phyloP scores from a whole-genome alignment of 1,140 invertebrate genomes.

The Lutraria rhynchaena region DNA sequence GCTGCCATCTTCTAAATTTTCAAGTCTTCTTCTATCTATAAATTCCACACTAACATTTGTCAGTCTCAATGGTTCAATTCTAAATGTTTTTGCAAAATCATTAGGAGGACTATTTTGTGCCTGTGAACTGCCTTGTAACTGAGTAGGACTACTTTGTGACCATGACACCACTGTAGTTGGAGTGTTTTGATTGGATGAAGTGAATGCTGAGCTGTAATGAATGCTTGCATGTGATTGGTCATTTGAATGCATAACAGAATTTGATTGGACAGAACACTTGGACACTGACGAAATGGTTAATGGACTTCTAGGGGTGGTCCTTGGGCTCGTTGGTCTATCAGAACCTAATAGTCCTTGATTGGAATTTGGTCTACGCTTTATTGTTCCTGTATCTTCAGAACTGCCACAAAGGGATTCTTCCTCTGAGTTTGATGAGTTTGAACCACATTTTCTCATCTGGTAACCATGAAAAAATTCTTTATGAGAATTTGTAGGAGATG shows the following conservation, averaged over 20 bases:
- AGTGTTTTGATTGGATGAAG: slow-evolving; percentile 52
- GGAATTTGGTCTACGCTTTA: slow-evolving; percentile 77
- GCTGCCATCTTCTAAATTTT: slow-evolving; percentile 31
- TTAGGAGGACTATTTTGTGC: not conserved
- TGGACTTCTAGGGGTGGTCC: slow-evolving; percentile 43
- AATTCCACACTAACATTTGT: slow-evolving; percentile 51
- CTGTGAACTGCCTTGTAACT: not conserved
- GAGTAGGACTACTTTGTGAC: slow-evolving; percentile 24
- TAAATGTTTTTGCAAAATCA: slow-evolving; percentile 49
- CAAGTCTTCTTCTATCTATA: slow-evolving; percentile 19
- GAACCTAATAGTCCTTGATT: slow-evolving; percentile 17
- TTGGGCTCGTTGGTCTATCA: slow-evolving; percentile 59
- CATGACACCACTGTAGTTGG: slow-evolving; percentile 25
- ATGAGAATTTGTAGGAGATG: slow-evolving; percentile 75
- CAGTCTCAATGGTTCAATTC: slow-evolving; percentile 52
- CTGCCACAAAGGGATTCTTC: slow-evolving; percentile 90
- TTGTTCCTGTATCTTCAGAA: slow-evolving; percentile 84
- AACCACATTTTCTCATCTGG: slow-evolving; percentile 73
- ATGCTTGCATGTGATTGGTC: slow-evolving; percentile 48
- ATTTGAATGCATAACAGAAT: not conserved
- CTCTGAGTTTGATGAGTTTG: slow-evolving; percentile 93
- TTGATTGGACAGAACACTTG: slow-evolving; percentile 34
- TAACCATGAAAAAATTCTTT: slow-evolving; percentile 74
- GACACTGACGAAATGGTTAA: not conserved
- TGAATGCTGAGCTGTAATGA: slow-evolving; percentile 36